Evolutionary conservation across 2,888 invertebrate species (phyloP).

Genomic region (Germaria angustata): DNA sequence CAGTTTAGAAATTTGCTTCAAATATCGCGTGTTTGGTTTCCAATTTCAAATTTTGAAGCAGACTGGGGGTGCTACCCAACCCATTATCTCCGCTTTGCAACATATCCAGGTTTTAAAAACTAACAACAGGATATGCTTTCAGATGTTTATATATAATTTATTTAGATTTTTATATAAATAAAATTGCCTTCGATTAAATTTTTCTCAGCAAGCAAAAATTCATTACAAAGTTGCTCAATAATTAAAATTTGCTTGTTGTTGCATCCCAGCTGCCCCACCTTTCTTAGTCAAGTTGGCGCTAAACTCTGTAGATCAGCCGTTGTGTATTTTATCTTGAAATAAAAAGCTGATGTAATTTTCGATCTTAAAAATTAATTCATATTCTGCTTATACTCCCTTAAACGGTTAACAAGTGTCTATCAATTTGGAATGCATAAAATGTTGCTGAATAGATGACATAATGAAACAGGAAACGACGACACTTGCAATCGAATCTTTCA

Average conservation of each 20-base stretch:
- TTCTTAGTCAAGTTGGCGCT: not conserved
- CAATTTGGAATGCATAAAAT: conserved; percentile 16
- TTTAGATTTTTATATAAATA: no score
- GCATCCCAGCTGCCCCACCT: not conserved
- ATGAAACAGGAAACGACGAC: conserved; percentile 5
- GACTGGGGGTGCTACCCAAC: no score
- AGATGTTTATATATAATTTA: no score
- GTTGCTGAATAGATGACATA: not conserved
- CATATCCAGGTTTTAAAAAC: no score
- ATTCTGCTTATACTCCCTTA: not conserved
- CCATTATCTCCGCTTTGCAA: no score
- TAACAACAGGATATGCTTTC: no score
- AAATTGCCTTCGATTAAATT: not conserved
- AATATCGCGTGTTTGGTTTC: no score
- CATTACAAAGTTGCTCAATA: no score
- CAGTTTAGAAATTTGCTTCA: no score
- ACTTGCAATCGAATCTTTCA: not conserved
- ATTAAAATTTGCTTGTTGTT: not conserved
- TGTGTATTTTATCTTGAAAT: not conserved
- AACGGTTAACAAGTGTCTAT: not conserved
- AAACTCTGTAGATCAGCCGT: not conserved
- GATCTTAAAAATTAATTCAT: not conserved
- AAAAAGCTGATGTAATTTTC: conserved; percentile 8
- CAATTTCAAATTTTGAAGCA: no score
- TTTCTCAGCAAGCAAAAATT: not conserved